A percentile compares a stretch with the other conserved stretches of the same genome.
Conservation (phyloP, 1,140 invertebrate genomes). For the Bemisia tabaci region DNA sequence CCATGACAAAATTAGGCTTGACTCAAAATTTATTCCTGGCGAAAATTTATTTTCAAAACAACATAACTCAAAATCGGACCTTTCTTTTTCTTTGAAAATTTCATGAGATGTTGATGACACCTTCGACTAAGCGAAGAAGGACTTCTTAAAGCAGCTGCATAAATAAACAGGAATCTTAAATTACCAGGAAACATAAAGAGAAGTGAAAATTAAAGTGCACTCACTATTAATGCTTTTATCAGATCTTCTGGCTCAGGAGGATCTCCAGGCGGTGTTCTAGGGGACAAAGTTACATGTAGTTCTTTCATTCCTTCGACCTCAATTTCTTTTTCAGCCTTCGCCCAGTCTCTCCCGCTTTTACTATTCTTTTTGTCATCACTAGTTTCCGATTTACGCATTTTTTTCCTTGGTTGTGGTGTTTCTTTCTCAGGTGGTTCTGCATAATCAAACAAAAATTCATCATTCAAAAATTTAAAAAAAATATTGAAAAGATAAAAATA, state of each 20-base stretch:
- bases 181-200: no score
- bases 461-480: slow-evolving; percentile 6
- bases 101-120: no score
- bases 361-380: slow-evolving; percentile 28
- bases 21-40: no score
- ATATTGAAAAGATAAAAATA: not conserved
- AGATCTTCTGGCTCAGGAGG: slow-evolving; percentile 80
- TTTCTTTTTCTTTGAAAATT: no score
- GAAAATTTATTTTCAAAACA: no score
- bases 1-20: no score
- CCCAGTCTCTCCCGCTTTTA: slow-evolving; percentile 5
- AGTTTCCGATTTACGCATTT: slow-evolving; percentile 10
- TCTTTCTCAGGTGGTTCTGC: not conserved
- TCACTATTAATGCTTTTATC: slow-evolving; percentile 54
- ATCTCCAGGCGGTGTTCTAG: slow-evolving; percentile 61
- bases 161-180: no score
- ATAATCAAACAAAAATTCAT: no score
- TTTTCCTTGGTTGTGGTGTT: slow-evolving; percentile 19
- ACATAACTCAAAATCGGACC: no score
- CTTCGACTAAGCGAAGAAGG: no score
- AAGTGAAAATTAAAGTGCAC: slow-evolving; percentile 21
- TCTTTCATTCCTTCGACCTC: slow-evolving; percentile 57
- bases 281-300: slow-evolving; percentile 56
- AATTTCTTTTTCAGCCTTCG: slow-evolving; percentile 38
- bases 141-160: no score